Evolutionary conservation across 2,888 invertebrate genomes (phyloP).

Genomic region (Lagria hirta): DNA sequence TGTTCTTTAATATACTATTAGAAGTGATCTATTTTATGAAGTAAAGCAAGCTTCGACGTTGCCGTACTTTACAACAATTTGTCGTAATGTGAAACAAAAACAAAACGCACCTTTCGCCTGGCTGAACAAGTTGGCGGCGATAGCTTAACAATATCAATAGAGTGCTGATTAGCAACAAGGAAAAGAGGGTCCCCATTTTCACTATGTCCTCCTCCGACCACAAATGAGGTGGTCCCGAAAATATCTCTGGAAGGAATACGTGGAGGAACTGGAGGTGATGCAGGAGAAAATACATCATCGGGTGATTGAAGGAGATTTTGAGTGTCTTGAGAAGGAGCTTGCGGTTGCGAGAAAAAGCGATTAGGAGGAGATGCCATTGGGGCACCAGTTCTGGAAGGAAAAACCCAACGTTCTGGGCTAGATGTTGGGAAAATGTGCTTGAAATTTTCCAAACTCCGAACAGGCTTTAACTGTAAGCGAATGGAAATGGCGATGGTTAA

Average conservation of each 20-base stretch:
- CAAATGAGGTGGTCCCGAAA: slow-evolving; percentile 51
- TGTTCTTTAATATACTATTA: no score
- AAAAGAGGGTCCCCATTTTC: slow-evolving; percentile 55
- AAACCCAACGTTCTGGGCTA: slow-evolving; percentile 48
- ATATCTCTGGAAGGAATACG: slow-evolving; percentile 43
- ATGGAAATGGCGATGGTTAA: no score
- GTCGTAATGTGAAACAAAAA: no score
- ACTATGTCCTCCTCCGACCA: slow-evolving; percentile 53
- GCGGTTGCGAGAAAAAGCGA: slow-evolving; percentile 34
- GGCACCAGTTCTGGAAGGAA: slow-evolving; percentile 37
- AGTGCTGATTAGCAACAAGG: slow-evolving; percentile 53
- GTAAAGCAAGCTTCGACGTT: no score
- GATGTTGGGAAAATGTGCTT: slow-evolving; percentile 41
- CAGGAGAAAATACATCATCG: slow-evolving; percentile 51
- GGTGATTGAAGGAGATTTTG: slow-evolving; percentile 51
- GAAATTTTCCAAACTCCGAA: slow-evolving; percentile 63
- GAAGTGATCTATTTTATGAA: no score
- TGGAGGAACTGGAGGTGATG: slow-evolving; percentile 55
- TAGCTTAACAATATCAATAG: slow-evolving; percentile 54
- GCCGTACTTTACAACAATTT: no score
- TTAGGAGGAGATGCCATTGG: slow-evolving; percentile 44
- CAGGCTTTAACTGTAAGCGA: slow-evolving; percentile 62
- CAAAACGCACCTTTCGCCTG: slow-evolving; percentile 52
- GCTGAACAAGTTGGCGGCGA: slow-evolving; percentile 53
- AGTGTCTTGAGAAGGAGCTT: slow-evolving; percentile 42